Percentiles rank a stretch among this genome's conserved stretches.
These are phyloP conservation scores for Drosophila affinis DNA, from an alignment of 2,888 invertebrate genomes.

Conservation along the genomic window DNA sequence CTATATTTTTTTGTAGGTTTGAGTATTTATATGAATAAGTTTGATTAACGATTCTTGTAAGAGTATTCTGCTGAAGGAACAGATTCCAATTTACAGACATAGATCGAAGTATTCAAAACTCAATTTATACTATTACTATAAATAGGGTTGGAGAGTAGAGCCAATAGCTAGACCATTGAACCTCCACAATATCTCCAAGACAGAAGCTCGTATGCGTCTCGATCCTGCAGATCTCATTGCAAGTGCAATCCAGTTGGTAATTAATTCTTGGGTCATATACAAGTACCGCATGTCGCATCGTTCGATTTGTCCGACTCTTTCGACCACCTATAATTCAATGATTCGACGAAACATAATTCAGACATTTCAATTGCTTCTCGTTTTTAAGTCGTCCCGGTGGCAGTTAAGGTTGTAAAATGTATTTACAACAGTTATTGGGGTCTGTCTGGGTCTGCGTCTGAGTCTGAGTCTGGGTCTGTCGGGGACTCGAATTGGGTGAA, in stretches of 20 bases:
- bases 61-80: no score
- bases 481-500: constrained; percentile 15
- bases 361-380: constrained; percentile 44
- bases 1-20: no score
- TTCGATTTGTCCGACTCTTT: constrained; percentile 2
- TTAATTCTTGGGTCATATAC: background rate
- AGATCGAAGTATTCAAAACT: no score
- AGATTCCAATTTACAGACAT: no score
- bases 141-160: no score
- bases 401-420: constrained; percentile 50
- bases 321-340: constrained; percentile 43
- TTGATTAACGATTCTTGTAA: no score
- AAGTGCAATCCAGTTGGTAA: background rate
- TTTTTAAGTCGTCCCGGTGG: constrained; percentile 53
- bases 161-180: no score
- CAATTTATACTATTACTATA: no score
- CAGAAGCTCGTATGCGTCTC: background rate
- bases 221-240: background rate
- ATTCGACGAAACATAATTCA: constrained; percentile 40
- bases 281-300: background rate
- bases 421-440: constrained; percentile 50
- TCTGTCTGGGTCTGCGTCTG: constrained; percentile 10
- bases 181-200: no score
- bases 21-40: no score
- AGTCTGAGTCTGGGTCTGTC: constrained; percentile 35